Conservation (phyloP, 2,888 invertebrate species). For the Hermaeophaga mercurialis region DNA sequence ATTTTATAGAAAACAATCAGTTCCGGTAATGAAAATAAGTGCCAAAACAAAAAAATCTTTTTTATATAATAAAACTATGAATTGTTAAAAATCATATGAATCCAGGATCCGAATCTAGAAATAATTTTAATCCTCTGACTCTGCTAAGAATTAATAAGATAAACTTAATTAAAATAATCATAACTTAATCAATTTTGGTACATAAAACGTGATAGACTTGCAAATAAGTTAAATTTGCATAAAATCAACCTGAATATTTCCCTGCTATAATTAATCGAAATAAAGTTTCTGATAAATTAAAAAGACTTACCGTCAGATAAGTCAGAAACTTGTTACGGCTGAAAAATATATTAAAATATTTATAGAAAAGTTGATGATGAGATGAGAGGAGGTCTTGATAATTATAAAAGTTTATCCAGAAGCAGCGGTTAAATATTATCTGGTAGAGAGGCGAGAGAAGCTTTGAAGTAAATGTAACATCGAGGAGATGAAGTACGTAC, state of each 20-base stretch:
- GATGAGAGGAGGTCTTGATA: constrained; percentile 42
- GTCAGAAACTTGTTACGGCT: constrained; percentile 35
- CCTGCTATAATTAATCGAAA: constrained; percentile 37
- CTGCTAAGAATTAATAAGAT: too few relatives aligned
- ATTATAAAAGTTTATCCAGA: constrained; percentile 52
- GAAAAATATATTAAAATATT: constrained; percentile 51
- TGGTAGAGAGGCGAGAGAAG: constrained; percentile 39
- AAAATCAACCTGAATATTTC: constrained; percentile 36
- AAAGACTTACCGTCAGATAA: constrained; percentile 30
- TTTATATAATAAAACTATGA: too few relatives aligned
- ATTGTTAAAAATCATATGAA: too few relatives aligned
- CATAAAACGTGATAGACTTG: too few relatives aligned
- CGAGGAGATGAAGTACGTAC: constrained; percentile 49
- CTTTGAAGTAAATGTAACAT: constrained; percentile 52
- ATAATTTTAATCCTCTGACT: too few relatives aligned
- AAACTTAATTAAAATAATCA: too few relatives aligned
- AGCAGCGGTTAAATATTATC: constrained; percentile 47
- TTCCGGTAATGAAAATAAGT: too few relatives aligned
- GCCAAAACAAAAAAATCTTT: too few relatives aligned
- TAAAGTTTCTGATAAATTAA: constrained; percentile 39
- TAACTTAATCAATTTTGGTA: too few relatives aligned
- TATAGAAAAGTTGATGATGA: constrained; percentile 48
- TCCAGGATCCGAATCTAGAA: too few relatives aligned
- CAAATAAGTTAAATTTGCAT: constrained; percentile 35
- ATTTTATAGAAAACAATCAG: too few relatives aligned